Base-by-base conservation (phyloP, 2,113 vertebrate genomes). In the Entosphenus tridentatus region DNA sequence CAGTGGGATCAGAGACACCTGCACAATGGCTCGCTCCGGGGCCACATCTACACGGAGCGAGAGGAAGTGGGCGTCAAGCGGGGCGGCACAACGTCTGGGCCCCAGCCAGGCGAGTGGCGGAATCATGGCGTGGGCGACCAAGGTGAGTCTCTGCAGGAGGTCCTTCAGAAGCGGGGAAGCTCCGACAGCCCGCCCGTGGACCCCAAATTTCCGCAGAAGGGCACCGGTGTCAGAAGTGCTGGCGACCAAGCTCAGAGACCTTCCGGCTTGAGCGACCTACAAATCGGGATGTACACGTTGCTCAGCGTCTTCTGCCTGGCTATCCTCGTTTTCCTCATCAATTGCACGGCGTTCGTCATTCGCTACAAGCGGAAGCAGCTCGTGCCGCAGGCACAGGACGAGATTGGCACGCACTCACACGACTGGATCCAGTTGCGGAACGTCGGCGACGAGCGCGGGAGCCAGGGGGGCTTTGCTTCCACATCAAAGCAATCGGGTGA, bases 201-300 rank as follows among this genome's bases (percentile, higher is more conserved):
- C 21, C n/a, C n/a, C 21, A 10, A 65, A 65, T 18, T 16, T 65
- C 21, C 62, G n/a, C n/a, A 65, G 8, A n/a, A n/a, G n/a, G 62
- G 62, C n/a, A 11, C 62, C 21, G n/a, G n/a, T 9, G 62, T 65
- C n/a, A n/a, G n/a, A 11, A 39, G 39, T 39, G 39, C 39, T 39
- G 39, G 39, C 6, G 39, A 39, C 39, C 39, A 39, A 39, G 39
- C 39, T 5, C 39, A 39, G 39, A 39, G 39, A 39, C 62, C 62
- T n/a, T 18, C n/a, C 10, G 62, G 62, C 62, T 18, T 81, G 71
- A 80, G 80, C 0, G 78, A 81, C 67, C 74, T 85, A 56, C 81
- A 85, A 73, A 79, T 84, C 1, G 83, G 82, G 57, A 79, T 85
- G 79, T 85, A 84, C 0, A 82, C 81, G 16, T 77, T 85, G 18